These are phyloP conservation scores for Gnatocerus cornutus DNA, from an alignment of 2,888 invertebrate species.

Conservation along the genomic window DNA sequence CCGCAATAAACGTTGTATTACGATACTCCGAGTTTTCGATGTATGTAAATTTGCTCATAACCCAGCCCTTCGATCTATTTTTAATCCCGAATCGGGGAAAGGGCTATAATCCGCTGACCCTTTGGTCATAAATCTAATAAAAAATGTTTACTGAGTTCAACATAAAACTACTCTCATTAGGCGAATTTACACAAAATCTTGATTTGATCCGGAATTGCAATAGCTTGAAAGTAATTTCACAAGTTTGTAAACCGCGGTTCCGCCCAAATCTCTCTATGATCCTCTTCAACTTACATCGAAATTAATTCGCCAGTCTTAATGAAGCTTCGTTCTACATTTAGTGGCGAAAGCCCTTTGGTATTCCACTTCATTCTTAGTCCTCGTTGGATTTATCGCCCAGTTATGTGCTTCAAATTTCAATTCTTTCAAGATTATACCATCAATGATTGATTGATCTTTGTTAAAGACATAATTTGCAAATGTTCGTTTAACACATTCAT, in stretches of 20 bases:
- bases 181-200: too few species aligned
- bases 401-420: constrained; percentile 12
- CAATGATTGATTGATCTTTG: constrained; percentile 25
- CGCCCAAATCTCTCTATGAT: constrained; percentile 43
- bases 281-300: constrained; percentile 34
- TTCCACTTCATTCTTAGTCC: constrained; percentile 19
- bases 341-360: constrained; percentile 19
- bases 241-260: constrained; percentile 38
- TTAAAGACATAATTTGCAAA: constrained; percentile 34
- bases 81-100: too few species aligned
- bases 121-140: too few species aligned
- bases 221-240: constrained; percentile 36
- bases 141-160: too few species aligned
- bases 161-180: too few species aligned
- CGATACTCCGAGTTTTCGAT: too few species aligned
- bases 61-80: too few species aligned
- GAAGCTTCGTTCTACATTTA: constrained; percentile 39
- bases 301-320: constrained; percentile 43
- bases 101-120: too few species aligned
- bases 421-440: not conserved
- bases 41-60: too few species aligned
- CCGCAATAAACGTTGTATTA: too few species aligned
- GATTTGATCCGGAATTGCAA: constrained; percentile 9
- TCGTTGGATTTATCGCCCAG: constrained; percentile 1
- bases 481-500: constrained; percentile 31